Evolutionary conservation across 2,113 vertebrate genomes (phyloP).

Genomic region (Pelobates fuscus): DNA sequence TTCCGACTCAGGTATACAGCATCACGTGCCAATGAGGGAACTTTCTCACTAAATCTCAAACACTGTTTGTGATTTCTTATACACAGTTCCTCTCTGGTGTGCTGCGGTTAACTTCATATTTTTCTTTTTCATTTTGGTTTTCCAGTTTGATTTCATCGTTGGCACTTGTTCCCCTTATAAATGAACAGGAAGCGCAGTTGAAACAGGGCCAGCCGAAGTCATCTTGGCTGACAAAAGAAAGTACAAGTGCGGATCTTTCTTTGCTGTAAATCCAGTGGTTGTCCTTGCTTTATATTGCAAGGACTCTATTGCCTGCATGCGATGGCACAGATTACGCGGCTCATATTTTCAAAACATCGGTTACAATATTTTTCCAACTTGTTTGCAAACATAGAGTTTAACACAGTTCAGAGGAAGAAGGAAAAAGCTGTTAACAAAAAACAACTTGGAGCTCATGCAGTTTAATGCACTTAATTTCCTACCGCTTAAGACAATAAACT

Average conservation of each 20-base stretch:
- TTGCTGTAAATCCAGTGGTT: not conserved
- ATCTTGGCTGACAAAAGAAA: not conserved
- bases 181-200: slow-evolving; percentile 1
- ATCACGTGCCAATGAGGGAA: no score
- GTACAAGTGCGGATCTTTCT: not conserved
- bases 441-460: no score
- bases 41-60: no score
- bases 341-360: no score
- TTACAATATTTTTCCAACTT: no score
- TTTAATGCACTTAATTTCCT: no score
- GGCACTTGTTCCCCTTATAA: not conserved
- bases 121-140: not conserved
- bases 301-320: not conserved
- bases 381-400: no score
- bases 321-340: no score
- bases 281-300: not conserved
- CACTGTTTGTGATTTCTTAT: no score
- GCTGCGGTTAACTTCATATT: not conserved
- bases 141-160: not conserved
- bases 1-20: not conserved
- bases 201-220: not conserved
- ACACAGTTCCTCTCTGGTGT: not conserved
- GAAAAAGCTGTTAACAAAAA: no score
- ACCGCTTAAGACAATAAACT: no score
- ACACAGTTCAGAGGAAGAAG: no score